A percentile compares a stretch with the other conserved stretches of the same genome.
Evolutionary conservation across 2,888 invertebrate species (phyloP).

Genomic region (Anthrax anthrax): DNA sequence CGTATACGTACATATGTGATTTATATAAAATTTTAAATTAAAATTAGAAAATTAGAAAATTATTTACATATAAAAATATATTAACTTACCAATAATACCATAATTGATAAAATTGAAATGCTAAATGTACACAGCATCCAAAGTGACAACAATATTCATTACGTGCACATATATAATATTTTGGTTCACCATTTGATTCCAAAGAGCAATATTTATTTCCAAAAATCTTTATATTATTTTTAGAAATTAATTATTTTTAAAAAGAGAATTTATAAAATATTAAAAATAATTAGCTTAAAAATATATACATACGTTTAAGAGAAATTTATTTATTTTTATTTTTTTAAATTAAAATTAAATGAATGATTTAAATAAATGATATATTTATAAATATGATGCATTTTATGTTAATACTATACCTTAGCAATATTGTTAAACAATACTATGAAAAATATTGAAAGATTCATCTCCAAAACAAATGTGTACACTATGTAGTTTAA

Average conservation of each 20-base stretch:
- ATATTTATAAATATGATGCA: no score
- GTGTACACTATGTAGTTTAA: no score
- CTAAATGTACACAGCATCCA: constrained; percentile 39
- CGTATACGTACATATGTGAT: background rate
- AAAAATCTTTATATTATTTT: constrained; percentile 12
- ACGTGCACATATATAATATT: constrained; percentile 36
- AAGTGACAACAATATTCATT: constrained; percentile 41
- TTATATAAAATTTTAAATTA: background rate
- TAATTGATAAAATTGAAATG: constrained; percentile 39
- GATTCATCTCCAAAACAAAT: background rate
- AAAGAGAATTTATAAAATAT: no score
- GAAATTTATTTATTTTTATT: no score
- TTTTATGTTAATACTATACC: no score
- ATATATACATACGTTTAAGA: background rate
- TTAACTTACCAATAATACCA: constrained; percentile 41
- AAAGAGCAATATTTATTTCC: constrained; percentile 33
- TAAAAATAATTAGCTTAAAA: background rate
- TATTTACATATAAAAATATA: background rate
- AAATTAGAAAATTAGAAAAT: no score
- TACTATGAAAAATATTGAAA: background rate
- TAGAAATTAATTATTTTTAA: no score
- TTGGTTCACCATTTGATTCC: constrained; percentile 33
- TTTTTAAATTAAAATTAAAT: no score
- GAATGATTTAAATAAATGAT: no score
- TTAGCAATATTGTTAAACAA: background rate